A percentile compares a stretch with the other conserved stretches of the same genome.
These are phyloP conservation scores for Neofelis nebulosa DNA, from an alignment of 2,113 vertebrate species.

Conservation along the genomic window DNA sequence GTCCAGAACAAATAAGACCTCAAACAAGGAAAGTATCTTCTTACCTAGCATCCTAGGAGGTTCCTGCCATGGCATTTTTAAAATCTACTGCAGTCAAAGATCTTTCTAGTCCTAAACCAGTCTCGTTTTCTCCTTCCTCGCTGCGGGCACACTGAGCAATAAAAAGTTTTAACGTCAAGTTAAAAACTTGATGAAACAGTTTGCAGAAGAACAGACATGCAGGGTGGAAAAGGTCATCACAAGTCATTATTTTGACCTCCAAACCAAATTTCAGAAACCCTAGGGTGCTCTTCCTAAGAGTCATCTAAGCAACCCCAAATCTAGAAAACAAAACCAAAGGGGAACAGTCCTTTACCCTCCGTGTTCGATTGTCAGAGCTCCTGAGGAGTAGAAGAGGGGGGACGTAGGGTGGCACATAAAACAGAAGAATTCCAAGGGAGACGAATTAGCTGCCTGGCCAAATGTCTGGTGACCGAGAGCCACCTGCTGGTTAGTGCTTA, in stretches of 20 bases:
- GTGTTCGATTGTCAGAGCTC: background rate
- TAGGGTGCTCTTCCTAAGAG: background rate
- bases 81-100: background rate
- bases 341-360: background rate
- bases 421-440: background rate
- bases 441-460: background rate
- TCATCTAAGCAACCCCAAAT: background rate
- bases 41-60: background rate
- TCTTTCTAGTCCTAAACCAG: background rate
- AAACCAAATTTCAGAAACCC: background rate
- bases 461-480: slow-evolving; percentile 59
- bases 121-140: background rate
- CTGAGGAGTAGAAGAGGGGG: background rate
- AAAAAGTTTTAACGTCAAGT: background rate
- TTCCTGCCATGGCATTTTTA: background rate
- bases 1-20: background rate
- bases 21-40: background rate
- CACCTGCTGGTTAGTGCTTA: slow-evolving; percentile 76
- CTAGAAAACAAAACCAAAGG: background rate
- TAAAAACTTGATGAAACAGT: slow-evolving; percentile 26
- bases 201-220: background rate
- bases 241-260: background rate
- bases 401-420: background rate
- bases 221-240: background rate
- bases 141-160: background rate